Evolutionary conservation across 1,140 invertebrate species (phyloP), one percentile per base, ranked within the genome.

Genomic region (Magallana ariakensis): DNA sequence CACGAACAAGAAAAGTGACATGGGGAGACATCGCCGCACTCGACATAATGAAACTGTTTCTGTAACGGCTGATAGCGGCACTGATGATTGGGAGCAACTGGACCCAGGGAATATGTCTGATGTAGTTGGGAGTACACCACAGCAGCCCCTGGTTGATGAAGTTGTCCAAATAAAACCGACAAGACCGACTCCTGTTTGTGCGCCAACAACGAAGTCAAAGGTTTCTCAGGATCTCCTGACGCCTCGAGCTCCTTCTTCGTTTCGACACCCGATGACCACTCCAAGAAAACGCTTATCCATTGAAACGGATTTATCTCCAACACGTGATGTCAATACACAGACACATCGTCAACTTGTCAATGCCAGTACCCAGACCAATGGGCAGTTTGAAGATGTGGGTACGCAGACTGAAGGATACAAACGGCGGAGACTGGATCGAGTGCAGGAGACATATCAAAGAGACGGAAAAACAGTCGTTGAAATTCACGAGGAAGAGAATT

Each of bases 41-140:
- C 19, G 62, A 66, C n/a, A 66, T 1, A 66, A 22, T 22, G n/a
- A 66, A 66, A 26, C 26, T 19, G 62, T 66, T 66, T 66, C 62
- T 1, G 62, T 22, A 8, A 11, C n/a, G 8, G 19, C 62, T 66
- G 62, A 66, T 66, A 66, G 62, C 10, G 62, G 62, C 62, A 66
- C 62, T 22, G 62, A 66, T 66, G n/a, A 19, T 66, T 66, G 62
- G 19, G 62, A 22, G n/a, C 19, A 66, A 11, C 26, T 66, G 62
- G 62, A 66, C 62, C n/a, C 62, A 66, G 10, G 62, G n/a, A 66
- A 66, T 66, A 6, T 66, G 62, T 66, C 58, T 60, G 58, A 60
- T 60, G 58, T 60, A n/a, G 10, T 60, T n/a, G 58, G 58, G 58
- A 60, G 58, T n/a, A 60, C 58, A 60, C 19, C 58, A 60, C 58